Conservation (phyloP, 2,797 vertebrate genomes). For the Gallirallus australis region DNA sequence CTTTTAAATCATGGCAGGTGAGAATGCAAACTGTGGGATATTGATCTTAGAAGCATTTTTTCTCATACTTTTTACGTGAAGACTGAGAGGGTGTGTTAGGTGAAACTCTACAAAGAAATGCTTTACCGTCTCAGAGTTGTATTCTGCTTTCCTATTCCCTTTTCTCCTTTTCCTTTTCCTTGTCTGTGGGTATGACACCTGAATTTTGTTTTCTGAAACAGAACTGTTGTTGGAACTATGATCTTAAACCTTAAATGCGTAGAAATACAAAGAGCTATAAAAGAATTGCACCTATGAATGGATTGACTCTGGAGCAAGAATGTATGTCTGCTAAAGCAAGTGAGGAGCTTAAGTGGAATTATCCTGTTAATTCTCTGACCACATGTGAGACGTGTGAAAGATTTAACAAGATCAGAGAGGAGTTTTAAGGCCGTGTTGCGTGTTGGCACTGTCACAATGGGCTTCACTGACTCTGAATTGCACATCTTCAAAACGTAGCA, state of each 20-base stretch:
- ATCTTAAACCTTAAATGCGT: not conserved
- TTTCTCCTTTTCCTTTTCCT: not conserved
- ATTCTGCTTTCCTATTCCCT: not conserved
- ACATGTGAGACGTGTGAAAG: constrained; percentile 5
- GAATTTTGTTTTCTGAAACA: not conserved
- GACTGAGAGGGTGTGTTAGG: not conserved
- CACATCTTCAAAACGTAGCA: not conserved
- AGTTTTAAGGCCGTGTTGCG: not conserved
- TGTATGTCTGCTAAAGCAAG: constrained; percentile 7
- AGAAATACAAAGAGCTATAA: not conserved
- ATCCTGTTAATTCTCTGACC: constrained; percentile 52
- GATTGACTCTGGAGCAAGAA: constrained; percentile 2
- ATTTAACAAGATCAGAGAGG: constrained; percentile 25
- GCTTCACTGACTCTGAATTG: not conserved
- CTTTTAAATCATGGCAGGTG: not conserved
- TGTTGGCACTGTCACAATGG: not conserved
- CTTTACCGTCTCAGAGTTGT: not conserved
- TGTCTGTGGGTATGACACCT: not conserved
- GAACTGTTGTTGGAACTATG: not conserved
- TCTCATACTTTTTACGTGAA: not conserved
- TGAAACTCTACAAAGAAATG: not conserved
- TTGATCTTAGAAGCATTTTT: not conserved
- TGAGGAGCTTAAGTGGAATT: constrained; percentile 24
- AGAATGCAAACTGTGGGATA: not conserved
- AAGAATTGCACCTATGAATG: not conserved